Conservation (phyloP, 2,888 invertebrate genomes). For the Mythimna ferrago region DNA sequence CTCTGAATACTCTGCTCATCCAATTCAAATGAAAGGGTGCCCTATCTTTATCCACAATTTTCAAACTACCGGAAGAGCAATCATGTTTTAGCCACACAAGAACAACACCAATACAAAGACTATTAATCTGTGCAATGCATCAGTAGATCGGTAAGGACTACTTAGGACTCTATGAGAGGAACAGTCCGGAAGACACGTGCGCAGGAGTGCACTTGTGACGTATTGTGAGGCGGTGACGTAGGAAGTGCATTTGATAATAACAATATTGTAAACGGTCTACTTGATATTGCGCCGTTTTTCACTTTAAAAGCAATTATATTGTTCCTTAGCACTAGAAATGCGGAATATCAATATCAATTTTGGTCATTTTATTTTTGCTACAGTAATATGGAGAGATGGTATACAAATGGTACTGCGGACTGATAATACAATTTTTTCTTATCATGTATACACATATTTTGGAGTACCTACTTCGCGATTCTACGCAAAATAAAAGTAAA, state of each 20-base stretch:
- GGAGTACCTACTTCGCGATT: too few species aligned
- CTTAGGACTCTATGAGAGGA: slow-evolving; percentile 4
- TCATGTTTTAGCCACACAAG: not conserved
- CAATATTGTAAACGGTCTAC: slow-evolving; percentile 13
- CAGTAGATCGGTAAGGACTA: slow-evolving; percentile 29
- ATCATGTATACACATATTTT: too few species aligned
- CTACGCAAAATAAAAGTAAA: too few species aligned
- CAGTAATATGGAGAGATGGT: too few species aligned
- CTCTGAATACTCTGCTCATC: too few species aligned
- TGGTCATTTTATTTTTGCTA: too few species aligned
- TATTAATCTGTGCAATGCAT: slow-evolving; percentile 35
- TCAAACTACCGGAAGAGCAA: not conserved
- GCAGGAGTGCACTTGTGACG: slow-evolving; percentile 45
- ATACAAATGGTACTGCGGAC: too few species aligned
- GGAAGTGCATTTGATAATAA: slow-evolving; percentile 14
- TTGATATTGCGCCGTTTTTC: not conserved
- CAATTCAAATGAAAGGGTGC: too few species aligned
- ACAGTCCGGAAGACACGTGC: slow-evolving; percentile 63
- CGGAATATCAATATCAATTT: too few species aligned
- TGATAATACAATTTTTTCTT: too few species aligned
- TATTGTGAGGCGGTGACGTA: slow-evolving; percentile 30
- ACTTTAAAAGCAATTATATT: too few species aligned
- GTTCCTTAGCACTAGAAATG: too few species aligned
- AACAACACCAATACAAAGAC: slow-evolving; percentile 5
- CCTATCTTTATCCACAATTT: not conserved